phyloP scores from a whole-genome alignment of 2,888 invertebrate genomes.

The Drosophila paramelanica region DNA sequence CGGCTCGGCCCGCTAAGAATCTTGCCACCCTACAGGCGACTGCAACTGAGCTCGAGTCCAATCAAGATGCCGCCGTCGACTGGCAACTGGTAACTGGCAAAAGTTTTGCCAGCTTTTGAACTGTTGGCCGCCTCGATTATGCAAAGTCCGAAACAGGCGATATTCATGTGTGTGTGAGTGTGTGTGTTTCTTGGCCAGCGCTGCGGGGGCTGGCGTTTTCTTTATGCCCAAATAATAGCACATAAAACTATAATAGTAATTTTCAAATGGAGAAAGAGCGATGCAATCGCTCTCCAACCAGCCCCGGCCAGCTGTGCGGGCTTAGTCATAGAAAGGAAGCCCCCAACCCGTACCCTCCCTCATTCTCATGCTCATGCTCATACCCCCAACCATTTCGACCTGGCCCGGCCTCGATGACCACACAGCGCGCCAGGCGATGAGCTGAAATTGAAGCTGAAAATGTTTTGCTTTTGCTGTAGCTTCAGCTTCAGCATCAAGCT shows the following conservation, averaged over 20 bases:
- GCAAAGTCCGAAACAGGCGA: constrained; percentile 49
- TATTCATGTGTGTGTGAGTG: constrained; percentile 62
- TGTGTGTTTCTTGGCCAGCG: constrained; percentile 62
- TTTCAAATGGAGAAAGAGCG: constrained; percentile 77
- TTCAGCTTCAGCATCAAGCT: constrained; percentile 8
- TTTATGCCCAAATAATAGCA: constrained; percentile 79
- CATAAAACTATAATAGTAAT: constrained; percentile 81
- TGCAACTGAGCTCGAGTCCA: constrained; percentile 41
- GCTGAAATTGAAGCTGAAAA: constrained; percentile 52
- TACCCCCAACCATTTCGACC: constrained; percentile 12
- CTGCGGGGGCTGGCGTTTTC: constrained; percentile 75
- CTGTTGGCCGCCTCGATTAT: constrained; percentile 63
- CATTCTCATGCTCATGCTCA: not conserved
- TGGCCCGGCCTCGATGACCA: constrained; percentile 59
- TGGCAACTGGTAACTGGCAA: constrained; percentile 40
- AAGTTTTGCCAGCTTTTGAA: constrained; percentile 49
- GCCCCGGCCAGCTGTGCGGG: constrained; percentile 70
- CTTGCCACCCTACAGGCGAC: constrained; percentile 61
- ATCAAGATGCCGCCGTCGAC: constrained; percentile 72
- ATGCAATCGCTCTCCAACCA: constrained; percentile 62
- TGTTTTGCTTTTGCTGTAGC: constrained; percentile 13
- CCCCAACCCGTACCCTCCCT: constrained; percentile 19
- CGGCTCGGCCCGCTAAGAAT: constrained; percentile 48
- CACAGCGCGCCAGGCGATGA: constrained; percentile 60
- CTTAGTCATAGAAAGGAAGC: constrained; percentile 75